These are phyloP conservation scores for Odontesthes bonariensis DNA, from an alignment of 2,113 vertebrate species.

Conservation along the genomic window DNA sequence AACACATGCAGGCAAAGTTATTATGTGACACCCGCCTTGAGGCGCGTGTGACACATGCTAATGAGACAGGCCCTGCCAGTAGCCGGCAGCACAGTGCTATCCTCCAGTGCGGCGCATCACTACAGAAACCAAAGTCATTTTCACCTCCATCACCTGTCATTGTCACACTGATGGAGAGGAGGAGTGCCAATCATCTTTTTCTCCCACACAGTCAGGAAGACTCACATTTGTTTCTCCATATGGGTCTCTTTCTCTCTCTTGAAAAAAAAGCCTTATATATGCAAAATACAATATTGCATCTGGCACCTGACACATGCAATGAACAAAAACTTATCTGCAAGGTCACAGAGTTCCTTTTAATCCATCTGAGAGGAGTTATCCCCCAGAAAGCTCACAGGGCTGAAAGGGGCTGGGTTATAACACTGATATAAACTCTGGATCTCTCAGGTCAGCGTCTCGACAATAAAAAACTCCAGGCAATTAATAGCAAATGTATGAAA, in stretches of 20 bases:
- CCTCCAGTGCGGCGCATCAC: slow-evolving; percentile 70
- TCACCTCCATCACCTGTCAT: slow-evolving; percentile 82
- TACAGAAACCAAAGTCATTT: slow-evolving; percentile 80
- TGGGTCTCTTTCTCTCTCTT: slow-evolving; percentile 25
- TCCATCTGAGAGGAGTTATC: slow-evolving; percentile 26
- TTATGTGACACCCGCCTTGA: slow-evolving; percentile 71
- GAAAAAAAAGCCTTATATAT: slow-evolving; percentile 36
- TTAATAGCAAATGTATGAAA: slow-evolving; percentile 68
- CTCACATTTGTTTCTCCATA: slow-evolving; percentile 47
- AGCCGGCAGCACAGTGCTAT: slow-evolving; percentile 62
- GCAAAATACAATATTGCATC: slow-evolving; percentile 52
- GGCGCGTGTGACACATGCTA: slow-evolving; percentile 79
- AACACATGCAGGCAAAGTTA: slow-evolving; percentile 58
- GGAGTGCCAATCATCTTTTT: slow-evolving; percentile 77
- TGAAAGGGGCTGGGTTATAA: slow-evolving; percentile 22
- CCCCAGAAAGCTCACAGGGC: slow-evolving; percentile 13
- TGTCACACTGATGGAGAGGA: slow-evolving; percentile 73
- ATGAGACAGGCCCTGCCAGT: slow-evolving; percentile 75
- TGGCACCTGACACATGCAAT: slow-evolving; percentile 57
- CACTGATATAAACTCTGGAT: slow-evolving; percentile 43
- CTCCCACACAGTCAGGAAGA: slow-evolving; percentile 68
- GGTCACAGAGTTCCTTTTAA: slow-evolving; percentile 59
- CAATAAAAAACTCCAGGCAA: slow-evolving; percentile 65
- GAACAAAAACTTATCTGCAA: slow-evolving; percentile 62
- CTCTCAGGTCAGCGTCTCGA: slow-evolving; percentile 63